These are phyloP conservation scores for Scaptomyza graminum DNA, from an alignment of 1,140 invertebrate species.

Conservation along the genomic window DNA sequence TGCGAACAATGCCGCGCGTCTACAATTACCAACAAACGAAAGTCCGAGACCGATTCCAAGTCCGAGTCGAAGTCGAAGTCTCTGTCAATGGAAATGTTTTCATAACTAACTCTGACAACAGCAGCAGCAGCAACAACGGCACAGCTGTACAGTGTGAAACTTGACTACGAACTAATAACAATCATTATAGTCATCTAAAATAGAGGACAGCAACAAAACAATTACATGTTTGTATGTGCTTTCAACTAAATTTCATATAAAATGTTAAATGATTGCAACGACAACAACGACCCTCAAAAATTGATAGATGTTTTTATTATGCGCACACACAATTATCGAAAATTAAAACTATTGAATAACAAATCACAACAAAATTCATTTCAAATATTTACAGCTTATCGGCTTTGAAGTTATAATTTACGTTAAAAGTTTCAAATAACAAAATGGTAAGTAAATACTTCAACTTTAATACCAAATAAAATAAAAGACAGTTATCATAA, in stretches of 20 bases:
- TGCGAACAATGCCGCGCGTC: constrained; percentile 64
- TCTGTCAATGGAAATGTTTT: constrained; percentile 41
- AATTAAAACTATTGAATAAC: constrained; percentile 42
- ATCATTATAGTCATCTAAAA: constrained; percentile 42
- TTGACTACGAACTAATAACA: constrained; percentile 37
- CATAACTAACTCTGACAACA: constrained; percentile 35
- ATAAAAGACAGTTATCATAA: constrained; percentile 1
- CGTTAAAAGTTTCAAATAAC: constrained; percentile 50
- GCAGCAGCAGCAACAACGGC: background rate
- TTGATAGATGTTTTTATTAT: constrained; percentile 25
- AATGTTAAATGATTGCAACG: constrained; percentile 38
- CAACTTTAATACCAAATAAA: background rate
- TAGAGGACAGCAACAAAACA: constrained; percentile 45
- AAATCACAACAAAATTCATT: constrained; percentile 23
- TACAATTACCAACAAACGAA: constrained; percentile 57
- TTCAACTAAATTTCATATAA: constrained; percentile 23
- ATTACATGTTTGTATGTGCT: constrained; percentile 18
- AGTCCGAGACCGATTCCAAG: background rate
- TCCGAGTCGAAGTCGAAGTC: constrained; percentile 9
- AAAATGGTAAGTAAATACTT: constrained; percentile 63
- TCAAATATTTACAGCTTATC: constrained; percentile 60
- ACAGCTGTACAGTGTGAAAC: constrained; percentile 20
- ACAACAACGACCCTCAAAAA: constrained; percentile 43
- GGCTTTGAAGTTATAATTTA: constrained; percentile 62
- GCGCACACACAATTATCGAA: constrained; percentile 13